phyloP scores from a whole-genome alignment of 1,140 invertebrate species.

The Schlechtendalia chinensis region DNA sequence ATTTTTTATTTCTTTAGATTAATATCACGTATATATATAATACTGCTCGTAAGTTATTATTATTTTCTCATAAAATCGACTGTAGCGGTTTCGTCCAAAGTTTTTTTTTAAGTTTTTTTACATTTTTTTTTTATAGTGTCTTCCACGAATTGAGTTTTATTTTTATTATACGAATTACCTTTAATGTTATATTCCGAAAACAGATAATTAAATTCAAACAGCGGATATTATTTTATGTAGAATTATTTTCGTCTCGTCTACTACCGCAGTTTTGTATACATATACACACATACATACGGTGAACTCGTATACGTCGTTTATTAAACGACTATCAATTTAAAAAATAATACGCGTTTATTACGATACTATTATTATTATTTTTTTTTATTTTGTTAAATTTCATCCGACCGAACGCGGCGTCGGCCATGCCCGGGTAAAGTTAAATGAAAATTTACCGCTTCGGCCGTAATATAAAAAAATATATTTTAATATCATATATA shows the following conservation, averaged over 20 bases:
- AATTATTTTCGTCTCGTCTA: constrained; percentile 22
- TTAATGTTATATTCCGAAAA: background rate
- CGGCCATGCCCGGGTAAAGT: background rate
- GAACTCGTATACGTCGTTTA: background rate
- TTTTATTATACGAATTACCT: background rate
- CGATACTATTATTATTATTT: constrained; percentile 3
- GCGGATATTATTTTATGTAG: constrained; percentile 10
- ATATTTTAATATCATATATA: no score
- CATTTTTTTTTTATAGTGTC: no score
- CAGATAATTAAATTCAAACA: constrained; percentile 20
- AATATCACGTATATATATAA: no score
- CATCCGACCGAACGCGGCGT: background rate
- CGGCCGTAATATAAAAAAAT: no score
- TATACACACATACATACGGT: no score
- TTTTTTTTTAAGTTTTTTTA: background rate
- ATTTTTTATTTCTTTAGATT: no score
- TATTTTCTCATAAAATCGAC: constrained; percentile 20
- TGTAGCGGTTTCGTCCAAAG: constrained; percentile 4
- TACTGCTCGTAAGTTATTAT: constrained; percentile 4
- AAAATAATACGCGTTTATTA: constrained; percentile 3
- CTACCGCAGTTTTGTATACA: background rate
- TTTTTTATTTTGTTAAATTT: background rate
- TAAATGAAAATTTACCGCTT: no score
- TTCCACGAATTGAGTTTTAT: background rate
- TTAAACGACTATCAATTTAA: background rate